These are phyloP conservation scores for Pelagia noctiluca DNA, from an alignment of 30 jellyfish, hydroid and myxozoan genomes.

Conservation along the genomic window DNA sequence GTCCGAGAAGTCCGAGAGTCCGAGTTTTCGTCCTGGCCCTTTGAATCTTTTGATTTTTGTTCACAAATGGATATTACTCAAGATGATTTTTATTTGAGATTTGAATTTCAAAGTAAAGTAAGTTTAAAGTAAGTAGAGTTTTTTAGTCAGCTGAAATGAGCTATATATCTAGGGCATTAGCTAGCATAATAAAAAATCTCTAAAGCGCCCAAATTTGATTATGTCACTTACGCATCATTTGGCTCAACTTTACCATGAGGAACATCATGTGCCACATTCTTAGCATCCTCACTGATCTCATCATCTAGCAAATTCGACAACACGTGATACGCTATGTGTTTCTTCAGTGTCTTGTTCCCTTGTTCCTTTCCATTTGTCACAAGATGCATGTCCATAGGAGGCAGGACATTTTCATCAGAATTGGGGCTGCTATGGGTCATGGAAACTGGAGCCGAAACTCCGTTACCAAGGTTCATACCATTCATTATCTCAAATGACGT, in stretches of 20 bases:
- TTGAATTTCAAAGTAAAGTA: too few relatives aligned
- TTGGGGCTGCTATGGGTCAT: constrained; percentile 78
- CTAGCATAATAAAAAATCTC: too few relatives aligned
- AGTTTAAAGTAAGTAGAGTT: too few relatives aligned
- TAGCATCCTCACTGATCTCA: constrained; percentile 87
- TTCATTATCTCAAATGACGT: constrained; percentile 42
- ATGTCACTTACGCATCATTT: constrained; percentile 58
- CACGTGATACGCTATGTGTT: constrained; percentile 96
- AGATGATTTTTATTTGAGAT: too few relatives aligned
- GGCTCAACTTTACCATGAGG: constrained; percentile 13
- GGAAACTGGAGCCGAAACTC: constrained; percentile 58
- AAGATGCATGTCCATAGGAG: constrained; percentile 59
- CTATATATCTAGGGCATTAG: too few relatives aligned
- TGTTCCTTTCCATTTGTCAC: constrained; percentile 30
- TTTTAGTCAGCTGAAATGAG: too few relatives aligned
- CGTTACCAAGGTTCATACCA: neutral
- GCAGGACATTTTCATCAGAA: constrained; percentile 72
- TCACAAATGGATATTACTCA: too few relatives aligned
- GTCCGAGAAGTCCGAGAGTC: too few relatives aligned
- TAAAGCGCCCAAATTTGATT: neutral
- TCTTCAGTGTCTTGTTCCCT: constrained; percentile 48
- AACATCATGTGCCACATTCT: constrained; percentile 42
- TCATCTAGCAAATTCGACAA: constrained; percentile 91
- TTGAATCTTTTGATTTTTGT: too few relatives aligned
- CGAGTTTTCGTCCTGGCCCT: too few relatives aligned